phyloP scores from a whole-genome alignment of 2,113 vertebrate species.

The Lanius collurio region DNA sequence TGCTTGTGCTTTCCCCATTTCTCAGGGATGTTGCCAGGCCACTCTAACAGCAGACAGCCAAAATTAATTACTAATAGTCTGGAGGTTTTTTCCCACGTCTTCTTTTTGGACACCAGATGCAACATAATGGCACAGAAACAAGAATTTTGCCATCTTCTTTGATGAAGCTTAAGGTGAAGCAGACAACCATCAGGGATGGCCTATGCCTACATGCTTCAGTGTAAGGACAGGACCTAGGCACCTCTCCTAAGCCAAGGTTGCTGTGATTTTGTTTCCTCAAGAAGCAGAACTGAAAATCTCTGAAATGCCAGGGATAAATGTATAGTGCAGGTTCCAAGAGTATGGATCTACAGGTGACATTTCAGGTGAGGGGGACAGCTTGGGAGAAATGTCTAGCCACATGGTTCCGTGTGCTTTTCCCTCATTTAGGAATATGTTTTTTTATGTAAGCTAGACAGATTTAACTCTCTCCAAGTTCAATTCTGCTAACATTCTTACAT shows the following conservation, averaged over 20 bases:
- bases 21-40: neutral
- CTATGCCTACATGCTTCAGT: neutral
- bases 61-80: neutral
- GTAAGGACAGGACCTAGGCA: neutral
- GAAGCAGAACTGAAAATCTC: neutral
- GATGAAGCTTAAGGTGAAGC: neutral
- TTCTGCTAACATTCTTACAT: neutral
- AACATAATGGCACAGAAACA: rapidly evolving
- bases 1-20: neutral
- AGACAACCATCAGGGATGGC: neutral
- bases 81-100: neutral
- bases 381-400: neutral
- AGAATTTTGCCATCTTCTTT: neutral
- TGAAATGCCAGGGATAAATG: neutral
- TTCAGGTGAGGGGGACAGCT: neutral
- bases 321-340: neutral
- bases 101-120: neutral
- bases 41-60: neutral
- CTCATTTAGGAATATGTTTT: neutral
- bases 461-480: neutral
- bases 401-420: neutral
- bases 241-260: neutral
- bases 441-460: neutral
- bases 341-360: neutral
- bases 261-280: neutral